These are phyloP conservation scores for Branchellion lobata DNA, from an alignment of 2,888 invertebrate species.

Conservation along the genomic window DNA sequence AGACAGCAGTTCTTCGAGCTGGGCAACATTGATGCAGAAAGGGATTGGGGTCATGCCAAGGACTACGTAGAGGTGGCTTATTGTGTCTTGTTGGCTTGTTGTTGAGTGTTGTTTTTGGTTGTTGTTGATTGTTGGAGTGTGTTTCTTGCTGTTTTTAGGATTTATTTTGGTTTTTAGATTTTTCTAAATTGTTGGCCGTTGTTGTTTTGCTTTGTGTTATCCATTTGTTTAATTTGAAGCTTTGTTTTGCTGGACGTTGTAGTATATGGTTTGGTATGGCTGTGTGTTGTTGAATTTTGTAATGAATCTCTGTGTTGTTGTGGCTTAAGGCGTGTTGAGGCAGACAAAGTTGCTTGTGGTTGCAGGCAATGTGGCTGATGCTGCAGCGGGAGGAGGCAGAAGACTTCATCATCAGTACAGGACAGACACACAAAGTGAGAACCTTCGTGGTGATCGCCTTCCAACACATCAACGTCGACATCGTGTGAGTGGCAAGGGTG, in stretches of 20 bases:
- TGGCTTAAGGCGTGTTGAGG: too few relatives aligned
- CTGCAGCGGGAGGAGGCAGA: slow-evolving; percentile 81
- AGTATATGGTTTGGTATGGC: too few relatives aligned
- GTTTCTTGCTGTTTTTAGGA: background rate
- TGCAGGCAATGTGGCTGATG: slow-evolving; percentile 99
- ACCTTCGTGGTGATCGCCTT: slow-evolving; percentile 90
- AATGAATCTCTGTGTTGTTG: too few relatives aligned
- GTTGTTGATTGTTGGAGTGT: background rate
- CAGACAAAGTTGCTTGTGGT: too few relatives aligned
- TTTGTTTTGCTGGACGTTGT: too few relatives aligned
- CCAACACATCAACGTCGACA: slow-evolving; percentile 69
- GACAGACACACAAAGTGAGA: slow-evolving; percentile 84
- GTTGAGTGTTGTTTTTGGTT: background rate
- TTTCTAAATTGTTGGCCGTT: too few relatives aligned
- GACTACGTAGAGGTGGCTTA: slow-evolving; percentile 95
- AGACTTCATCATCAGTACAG: slow-evolving; percentile 92
- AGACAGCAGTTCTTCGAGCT: slow-evolving; percentile 81
- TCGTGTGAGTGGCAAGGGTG: background rate
- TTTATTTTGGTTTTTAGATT: slow-evolving; percentile 63
- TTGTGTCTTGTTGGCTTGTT: too few relatives aligned
- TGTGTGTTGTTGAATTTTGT: too few relatives aligned
- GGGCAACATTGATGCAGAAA: slow-evolving; percentile 88
- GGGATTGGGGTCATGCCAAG: slow-evolving; percentile 88
- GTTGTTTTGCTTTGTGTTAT: too few relatives aligned
- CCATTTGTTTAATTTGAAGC: too few relatives aligned